Evolutionary conservation across 2,113 vertebrate species (phyloP), one percentile per base, ranked within the genome.

Genomic region (Muscicapa adusta): DNA sequence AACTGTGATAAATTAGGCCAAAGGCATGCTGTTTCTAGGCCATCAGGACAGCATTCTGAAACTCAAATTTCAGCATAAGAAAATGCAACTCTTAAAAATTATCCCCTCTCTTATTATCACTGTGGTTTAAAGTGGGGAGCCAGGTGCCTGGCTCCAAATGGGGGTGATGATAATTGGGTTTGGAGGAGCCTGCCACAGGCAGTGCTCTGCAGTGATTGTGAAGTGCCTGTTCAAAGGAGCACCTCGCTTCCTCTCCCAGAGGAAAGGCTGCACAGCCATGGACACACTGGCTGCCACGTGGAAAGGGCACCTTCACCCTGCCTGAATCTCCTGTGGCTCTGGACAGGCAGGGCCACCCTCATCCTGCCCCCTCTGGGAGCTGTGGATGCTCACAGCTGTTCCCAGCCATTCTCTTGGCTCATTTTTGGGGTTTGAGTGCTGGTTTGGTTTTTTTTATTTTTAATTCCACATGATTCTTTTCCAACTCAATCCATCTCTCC

Each of bases 331-430:
- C 74, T 4, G 2, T 1, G 22, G 36, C 33, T 3, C n/a, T 31
- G 18, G 56, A 45, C 25, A 6, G 65, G 66, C 82, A 83, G 57
- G 7, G 18, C 57, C n/a, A 4, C 3, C 1, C 1, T 20, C 0
- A 5, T 1, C 47, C 75, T 12, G 80, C 29, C 5, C 22, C 7
- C 60, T 5, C 60, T 1, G 15, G 19, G 5, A 61, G 70, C 43
- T 6, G 0, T 3, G 74, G 53, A 6, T 6, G 3, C 63, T 18
- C 86, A 1, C 12, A 18, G 9, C n/a, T 29, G 1, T 2, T 6
- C 45, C 61, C 31, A 68, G 15, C 34, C n/a, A 1, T 12, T 18
- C 48, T n/a, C 84, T 33, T 8, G 29, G 40, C 25, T 57, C 28
- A 2, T 5, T 42, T 53, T 14, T 3, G 42, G 43, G 57, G 5